Evolutionary conservation across 2,888 invertebrate genomes (phyloP).

Genomic region (Platerodrilus igneus): DNA sequence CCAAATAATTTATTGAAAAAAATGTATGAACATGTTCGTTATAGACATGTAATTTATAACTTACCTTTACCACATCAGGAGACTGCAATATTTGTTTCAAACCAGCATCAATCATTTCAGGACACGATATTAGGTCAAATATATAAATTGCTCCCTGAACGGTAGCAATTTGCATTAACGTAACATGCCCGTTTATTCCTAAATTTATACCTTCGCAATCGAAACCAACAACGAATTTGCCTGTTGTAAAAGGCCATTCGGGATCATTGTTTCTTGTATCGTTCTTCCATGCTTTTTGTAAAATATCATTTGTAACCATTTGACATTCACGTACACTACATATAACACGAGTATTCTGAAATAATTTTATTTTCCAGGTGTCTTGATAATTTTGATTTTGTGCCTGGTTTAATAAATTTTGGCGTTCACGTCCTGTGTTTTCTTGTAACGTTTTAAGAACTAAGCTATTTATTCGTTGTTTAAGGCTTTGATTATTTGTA

Average conservation of each 20-base stretch:
- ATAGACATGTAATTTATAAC: slow-evolving; percentile 16
- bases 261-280: slow-evolving; percentile 2
- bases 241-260: slow-evolving; percentile 42
- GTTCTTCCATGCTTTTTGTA: slow-evolving; percentile 47
- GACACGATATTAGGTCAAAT: slow-evolving; percentile 83
- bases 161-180: slow-evolving; percentile 81
- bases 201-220: slow-evolving; percentile 93
- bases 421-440: slow-evolving; percentile 64
- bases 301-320: slow-evolving; percentile 69
- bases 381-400: slow-evolving; percentile 50
- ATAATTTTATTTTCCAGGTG: slow-evolving; percentile 74
- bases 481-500: slow-evolving; percentile 67
- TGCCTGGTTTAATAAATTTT: slow-evolving; percentile 41
- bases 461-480: slow-evolving; percentile 82
- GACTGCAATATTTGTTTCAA: slow-evolving; percentile 76
- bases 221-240: slow-evolving; percentile 67
- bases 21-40: not conserved
- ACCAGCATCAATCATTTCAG: slow-evolving; percentile 75
- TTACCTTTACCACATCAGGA: slow-evolving; percentile 73
- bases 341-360: slow-evolving; percentile 78
- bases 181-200: slow-evolving; percentile 82
- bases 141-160: slow-evolving; percentile 78
- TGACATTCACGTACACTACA: slow-evolving; percentile 74
- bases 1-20: no score
- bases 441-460: slow-evolving; percentile 87